These are phyloP conservation scores for Ceyx margarethae DNA, from an alignment of 2,113 vertebrate genomes.

Conservation along the genomic window DNA sequence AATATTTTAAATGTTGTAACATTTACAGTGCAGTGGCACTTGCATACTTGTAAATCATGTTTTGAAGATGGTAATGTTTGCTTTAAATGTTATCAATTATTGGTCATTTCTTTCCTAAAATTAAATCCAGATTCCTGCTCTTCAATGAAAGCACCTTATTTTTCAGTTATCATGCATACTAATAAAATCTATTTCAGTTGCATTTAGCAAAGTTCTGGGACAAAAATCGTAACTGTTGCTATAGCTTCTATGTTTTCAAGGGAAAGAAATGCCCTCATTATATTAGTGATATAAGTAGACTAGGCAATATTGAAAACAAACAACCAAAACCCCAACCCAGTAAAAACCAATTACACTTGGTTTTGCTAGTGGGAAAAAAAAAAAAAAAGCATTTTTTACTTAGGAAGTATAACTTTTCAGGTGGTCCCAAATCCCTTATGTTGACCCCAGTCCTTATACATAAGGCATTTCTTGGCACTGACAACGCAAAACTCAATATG, in stretches of 20 bases:
- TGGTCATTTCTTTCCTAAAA: neutral
- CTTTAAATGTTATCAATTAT: neutral
- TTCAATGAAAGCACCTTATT: neutral
- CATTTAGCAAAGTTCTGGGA: neutral
- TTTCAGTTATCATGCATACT: neutral
- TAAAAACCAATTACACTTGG: neutral
- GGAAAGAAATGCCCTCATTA: neutral
- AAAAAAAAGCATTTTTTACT: neutral
- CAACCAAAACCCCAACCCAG: neutral
- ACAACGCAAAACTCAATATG: neutral
- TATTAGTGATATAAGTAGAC: neutral
- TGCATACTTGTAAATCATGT: neutral
- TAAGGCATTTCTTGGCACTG: neutral
- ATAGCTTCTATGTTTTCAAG: neutral
- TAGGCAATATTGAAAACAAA: neutral
- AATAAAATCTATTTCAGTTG: neutral
- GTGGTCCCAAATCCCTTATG: neutral
- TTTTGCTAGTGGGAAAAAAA: neutral
- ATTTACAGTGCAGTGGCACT: neutral
- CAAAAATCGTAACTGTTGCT: neutral
- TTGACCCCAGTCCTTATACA: neutral
- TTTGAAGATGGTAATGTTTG: neutral
- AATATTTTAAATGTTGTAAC: neutral
- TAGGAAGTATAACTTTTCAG: neutral
- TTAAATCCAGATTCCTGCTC: neutral